Conservation (phyloP, 2,113 vertebrate species). For the Trinectes maculatus region DNA sequence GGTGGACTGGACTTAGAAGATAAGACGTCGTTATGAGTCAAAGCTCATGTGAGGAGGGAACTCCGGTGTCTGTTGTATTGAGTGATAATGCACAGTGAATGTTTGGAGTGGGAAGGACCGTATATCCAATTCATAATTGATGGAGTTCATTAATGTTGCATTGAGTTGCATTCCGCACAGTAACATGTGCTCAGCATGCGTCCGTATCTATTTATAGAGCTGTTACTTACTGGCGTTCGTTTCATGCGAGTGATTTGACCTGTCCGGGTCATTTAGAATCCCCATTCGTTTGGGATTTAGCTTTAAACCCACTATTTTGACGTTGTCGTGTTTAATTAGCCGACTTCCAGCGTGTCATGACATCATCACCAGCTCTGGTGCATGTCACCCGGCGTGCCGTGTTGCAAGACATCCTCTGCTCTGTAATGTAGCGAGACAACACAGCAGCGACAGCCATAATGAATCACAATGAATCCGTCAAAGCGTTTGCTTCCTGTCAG, state of each 20-base stretch:
- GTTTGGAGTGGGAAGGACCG: slow-evolving; percentile 33
- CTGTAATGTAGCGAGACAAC: slow-evolving; percentile 56
- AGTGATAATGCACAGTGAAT: slow-evolving; percentile 32
- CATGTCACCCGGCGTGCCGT: slow-evolving; percentile 28
- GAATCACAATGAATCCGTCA: slow-evolving; percentile 65
- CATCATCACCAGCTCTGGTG: slow-evolving; percentile 24
- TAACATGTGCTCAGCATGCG: slow-evolving; percentile 13
- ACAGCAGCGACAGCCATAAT: slow-evolving; percentile 55
- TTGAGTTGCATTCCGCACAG: slow-evolving; percentile 36
- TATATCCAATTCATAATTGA: slow-evolving; percentile 64
- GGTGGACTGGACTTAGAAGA: background rate
- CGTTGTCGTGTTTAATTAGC: slow-evolving; percentile 26
- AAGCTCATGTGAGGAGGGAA: background rate
- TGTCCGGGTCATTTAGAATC: too few species aligned
- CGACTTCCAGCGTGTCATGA: slow-evolving; percentile 21
- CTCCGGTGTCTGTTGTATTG: slow-evolving; percentile 9
- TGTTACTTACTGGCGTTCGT: background rate
- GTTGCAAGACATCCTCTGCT: slow-evolving; percentile 39
- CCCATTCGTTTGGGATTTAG: background rate
- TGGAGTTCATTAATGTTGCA: slow-evolving; percentile 58
- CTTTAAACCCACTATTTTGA: slow-evolving; percentile 12
- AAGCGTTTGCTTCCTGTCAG: slow-evolving; percentile 50
- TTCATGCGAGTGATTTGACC: slow-evolving; percentile 12
- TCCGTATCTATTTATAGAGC: slow-evolving; percentile 18
- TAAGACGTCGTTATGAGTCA: background rate